Percentiles rank a stretch among this genome's conserved stretches.
phyloP scores from a whole-genome alignment of 2,888 invertebrate species.

The Polia nebulosa region DNA sequence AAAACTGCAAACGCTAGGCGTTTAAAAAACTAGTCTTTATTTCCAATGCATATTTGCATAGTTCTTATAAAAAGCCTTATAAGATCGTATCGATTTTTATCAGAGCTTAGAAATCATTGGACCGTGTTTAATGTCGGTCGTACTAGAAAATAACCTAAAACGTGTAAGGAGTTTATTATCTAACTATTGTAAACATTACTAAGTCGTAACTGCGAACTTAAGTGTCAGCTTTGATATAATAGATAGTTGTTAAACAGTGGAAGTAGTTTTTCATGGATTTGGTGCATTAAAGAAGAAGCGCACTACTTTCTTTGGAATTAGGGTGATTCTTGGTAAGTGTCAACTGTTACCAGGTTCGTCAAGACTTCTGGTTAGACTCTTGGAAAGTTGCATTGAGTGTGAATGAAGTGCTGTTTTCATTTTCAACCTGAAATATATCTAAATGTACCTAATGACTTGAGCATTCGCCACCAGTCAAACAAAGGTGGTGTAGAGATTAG shows the following conservation, averaged over 20 bases:
- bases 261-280: background rate
- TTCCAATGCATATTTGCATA: constrained; percentile 48
- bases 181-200: constrained; percentile 63
- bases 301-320: background rate
- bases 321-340: too few relatives aligned
- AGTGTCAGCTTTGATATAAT: constrained; percentile 42
- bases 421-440: too few relatives aligned
- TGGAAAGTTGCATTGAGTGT: background rate
- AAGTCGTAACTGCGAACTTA: constrained; percentile 30
- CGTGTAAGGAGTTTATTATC: constrained; percentile 48
- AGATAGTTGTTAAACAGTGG: constrained; percentile 22
- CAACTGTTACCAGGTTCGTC: background rate
- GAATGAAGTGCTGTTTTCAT: background rate
- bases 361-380: background rate
- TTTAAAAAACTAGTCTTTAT: constrained; percentile 24
- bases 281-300: background rate
- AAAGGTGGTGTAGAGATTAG: too few relatives aligned
- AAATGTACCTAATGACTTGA: too few relatives aligned
- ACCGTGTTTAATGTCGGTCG: constrained; percentile 19
- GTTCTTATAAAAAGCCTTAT: constrained; percentile 31
- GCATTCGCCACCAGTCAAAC: too few relatives aligned
- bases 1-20: background rate
- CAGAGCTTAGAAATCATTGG: constrained; percentile 44
- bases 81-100: constrained; percentile 42
- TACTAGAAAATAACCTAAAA: constrained; percentile 16